phyloP scores from a whole-genome alignment of 2,888 invertebrate species.

The Polylopha cassiicola region DNA sequence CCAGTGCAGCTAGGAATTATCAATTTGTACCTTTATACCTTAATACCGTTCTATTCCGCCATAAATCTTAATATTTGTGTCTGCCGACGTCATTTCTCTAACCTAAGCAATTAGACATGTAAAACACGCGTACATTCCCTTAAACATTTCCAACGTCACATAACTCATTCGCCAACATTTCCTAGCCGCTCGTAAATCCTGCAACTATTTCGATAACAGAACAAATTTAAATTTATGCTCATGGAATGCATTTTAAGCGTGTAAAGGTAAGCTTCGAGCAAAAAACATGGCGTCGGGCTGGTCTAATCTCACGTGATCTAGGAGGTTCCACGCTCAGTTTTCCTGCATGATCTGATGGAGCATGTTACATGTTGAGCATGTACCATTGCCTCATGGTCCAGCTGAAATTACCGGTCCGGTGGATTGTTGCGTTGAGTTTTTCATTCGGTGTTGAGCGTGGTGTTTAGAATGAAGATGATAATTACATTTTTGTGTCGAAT shows the following conservation, averaged over 20 bases:
- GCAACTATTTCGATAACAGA: conserved; percentile 69
- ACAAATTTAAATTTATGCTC: conserved; percentile 70
- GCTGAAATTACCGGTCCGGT: conserved; percentile 20
- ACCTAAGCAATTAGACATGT: conserved; percentile 43
- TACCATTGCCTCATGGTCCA: conserved; percentile 8
- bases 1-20: too few species aligned
- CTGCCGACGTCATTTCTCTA: conserved; percentile 11
- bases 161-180: conserved; percentile 57
- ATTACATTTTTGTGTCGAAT: too few species aligned
- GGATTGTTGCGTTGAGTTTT: too few species aligned
- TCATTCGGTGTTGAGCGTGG: too few species aligned
- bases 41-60: background rate
- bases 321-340: conserved; percentile 30
- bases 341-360: conserved; percentile 41
- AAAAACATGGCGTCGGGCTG: conserved; percentile 49
- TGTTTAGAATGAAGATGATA: too few species aligned
- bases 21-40: too few species aligned
- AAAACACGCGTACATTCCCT: conserved; percentile 41
- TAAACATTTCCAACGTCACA: conserved; percentile 45
- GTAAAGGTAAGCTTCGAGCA: conserved; percentile 55
- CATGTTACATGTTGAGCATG: conserved; percentile 10
- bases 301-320: conserved; percentile 68
- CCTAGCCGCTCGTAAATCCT: conserved; percentile 60
- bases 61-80: conserved; percentile 7
- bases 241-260: conserved; percentile 63